phyloP scores from a whole-genome alignment of 2,888 invertebrate genomes.

The Lymantria dispar region DNA sequence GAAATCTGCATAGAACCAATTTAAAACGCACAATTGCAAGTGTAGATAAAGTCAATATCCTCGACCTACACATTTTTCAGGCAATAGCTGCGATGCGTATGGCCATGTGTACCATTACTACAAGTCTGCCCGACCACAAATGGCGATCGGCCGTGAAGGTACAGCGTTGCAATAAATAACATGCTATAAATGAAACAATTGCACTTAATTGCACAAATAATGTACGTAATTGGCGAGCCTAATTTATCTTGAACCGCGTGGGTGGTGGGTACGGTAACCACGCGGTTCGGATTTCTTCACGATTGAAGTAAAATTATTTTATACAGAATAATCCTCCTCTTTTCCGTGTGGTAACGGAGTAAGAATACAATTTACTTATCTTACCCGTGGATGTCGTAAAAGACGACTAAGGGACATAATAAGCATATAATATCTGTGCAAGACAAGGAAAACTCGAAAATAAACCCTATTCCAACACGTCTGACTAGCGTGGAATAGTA shows the following conservation, averaged over 20 bases:
- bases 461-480: too few species aligned
- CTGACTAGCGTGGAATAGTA: too few species aligned
- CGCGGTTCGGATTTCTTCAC: neutral
- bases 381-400: too few species aligned
- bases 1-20: neutral
- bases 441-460: too few species aligned
- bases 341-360: too few species aligned
- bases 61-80: constrained; percentile 3
- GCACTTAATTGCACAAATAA: constrained; percentile 54
- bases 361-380: too few species aligned
- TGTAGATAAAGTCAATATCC: neutral
- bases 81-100: constrained; percentile 2
- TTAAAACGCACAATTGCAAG: neutral
- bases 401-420: too few species aligned
- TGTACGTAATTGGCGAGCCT: constrained; percentile 47
- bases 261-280: constrained; percentile 22
- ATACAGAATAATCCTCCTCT: too few species aligned
- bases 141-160: constrained; percentile 19
- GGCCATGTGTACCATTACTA: constrained; percentile 6
- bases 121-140: constrained; percentile 17
- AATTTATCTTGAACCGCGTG: constrained; percentile 35
- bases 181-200: constrained; percentile 37
- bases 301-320: neutral
- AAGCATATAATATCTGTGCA: too few species aligned
- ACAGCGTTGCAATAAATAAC: constrained; percentile 25